phyloP scores from a whole-genome alignment of 2,888 invertebrate genomes.

The Zaprionus bogoriensis region DNA sequence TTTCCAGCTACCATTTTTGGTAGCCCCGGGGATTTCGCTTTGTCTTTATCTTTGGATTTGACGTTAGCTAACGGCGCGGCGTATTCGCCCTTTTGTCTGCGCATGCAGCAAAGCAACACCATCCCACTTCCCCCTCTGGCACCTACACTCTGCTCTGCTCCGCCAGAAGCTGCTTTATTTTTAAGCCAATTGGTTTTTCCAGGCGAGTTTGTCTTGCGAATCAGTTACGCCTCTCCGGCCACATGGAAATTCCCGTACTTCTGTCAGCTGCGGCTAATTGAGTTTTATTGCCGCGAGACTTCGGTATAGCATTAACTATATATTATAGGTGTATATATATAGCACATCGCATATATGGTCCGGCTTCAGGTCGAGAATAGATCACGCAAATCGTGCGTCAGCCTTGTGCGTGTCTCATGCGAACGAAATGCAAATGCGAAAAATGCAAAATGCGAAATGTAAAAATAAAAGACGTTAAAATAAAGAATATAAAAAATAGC shows the following conservation, averaged over 20 bases:
- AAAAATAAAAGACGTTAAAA: neutral
- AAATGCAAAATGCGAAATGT: conserved; percentile 31
- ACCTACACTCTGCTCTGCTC: neutral
- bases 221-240: conserved; percentile 22
- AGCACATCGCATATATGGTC: neutral
- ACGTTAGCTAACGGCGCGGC: conserved; percentile 2
- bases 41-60: conserved; percentile 26
- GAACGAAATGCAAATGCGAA: conserved; percentile 30
- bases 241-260: conserved; percentile 1
- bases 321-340: neutral
- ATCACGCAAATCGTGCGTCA: conserved; percentile 43
- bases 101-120: neutral
- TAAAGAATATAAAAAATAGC: neutral
- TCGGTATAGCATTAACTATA: neutral
- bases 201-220: too few species aligned
- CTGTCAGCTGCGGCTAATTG: conserved; percentile 22
- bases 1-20: conserved; percentile 8
- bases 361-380: conserved; percentile 13
- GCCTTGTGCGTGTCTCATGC: conserved; percentile 41
- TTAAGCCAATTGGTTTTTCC: conserved; percentile 38
- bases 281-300: conserved; percentile 21
- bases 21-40: conserved; percentile 37
- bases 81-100: conserved; percentile 10
- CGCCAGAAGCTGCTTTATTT: conserved; percentile 34
- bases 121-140: neutral